Percentiles rank a stretch among this genome's conserved stretches.
These are phyloP conservation scores for Nansenia antarctica DNA, from an alignment of 2,113 vertebrate genomes.

Conservation along the genomic window DNA sequence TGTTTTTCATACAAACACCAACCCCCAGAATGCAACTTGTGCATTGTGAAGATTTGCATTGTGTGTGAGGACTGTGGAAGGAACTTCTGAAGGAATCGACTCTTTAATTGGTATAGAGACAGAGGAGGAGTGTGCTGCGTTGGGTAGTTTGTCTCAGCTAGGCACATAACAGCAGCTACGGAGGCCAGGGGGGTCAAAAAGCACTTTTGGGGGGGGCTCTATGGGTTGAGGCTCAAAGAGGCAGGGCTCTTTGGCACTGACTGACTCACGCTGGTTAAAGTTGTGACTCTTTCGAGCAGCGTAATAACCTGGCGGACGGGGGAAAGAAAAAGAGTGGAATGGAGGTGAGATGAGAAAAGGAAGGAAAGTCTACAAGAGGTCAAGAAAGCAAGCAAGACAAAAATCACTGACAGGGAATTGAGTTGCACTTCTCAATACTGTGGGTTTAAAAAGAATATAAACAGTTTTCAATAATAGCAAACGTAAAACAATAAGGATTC, in stretches of 20 bases:
- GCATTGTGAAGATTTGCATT: background rate
- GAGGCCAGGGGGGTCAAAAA: constrained; percentile 58
- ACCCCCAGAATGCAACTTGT: background rate
- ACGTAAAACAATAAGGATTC: background rate
- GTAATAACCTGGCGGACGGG: constrained; percentile 78
- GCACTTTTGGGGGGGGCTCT: constrained; percentile 65
- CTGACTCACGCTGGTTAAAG: constrained; percentile 82
- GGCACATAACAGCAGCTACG: constrained; percentile 69
- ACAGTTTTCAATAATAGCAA: background rate
- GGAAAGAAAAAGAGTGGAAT: constrained; percentile 73
- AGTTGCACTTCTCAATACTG: constrained; percentile 21
- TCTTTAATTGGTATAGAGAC: constrained; percentile 67
- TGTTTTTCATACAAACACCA: background rate
- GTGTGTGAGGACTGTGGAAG: constrained; percentile 36
- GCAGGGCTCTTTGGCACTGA: constrained; percentile 65
- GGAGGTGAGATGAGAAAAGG: constrained; percentile 69
- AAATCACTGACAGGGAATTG: constrained; percentile 58
- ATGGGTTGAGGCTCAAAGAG: constrained; percentile 59
- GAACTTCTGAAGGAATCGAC: constrained; percentile 60
- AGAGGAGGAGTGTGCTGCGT: constrained; percentile 53
- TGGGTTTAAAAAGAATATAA: constrained; percentile 4
- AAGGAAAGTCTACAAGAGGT: constrained; percentile 53
- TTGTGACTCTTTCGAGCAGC: constrained; percentile 84
- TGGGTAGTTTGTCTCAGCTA: constrained; percentile 63
- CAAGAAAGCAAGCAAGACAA: constrained; percentile 47